phyloP scores from a whole-genome alignment of 2,888 invertebrate species.

The Hemicrepidius hirtus region DNA sequence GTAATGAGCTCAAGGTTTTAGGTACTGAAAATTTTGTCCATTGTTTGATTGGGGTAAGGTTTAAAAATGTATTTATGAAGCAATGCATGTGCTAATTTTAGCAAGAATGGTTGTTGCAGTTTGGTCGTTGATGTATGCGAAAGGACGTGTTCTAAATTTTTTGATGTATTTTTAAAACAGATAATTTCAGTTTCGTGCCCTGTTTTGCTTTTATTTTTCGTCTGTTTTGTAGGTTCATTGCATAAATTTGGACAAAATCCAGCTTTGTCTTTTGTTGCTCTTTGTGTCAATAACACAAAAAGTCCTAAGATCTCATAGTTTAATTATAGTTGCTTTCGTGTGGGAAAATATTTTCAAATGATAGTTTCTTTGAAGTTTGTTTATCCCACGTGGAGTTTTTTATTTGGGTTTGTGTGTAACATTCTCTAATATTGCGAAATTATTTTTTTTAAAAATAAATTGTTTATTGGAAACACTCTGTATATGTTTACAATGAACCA shows the following conservation, averaged over 20 bases:
- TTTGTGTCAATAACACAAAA: slow-evolving; percentile 45
- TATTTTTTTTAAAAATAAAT: too few relatives aligned
- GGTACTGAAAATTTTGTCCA: neutral
- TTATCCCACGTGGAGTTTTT: slow-evolving; percentile 5
- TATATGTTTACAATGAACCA: too few relatives aligned
- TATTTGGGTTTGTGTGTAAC: slow-evolving; percentile 3
- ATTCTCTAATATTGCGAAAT: neutral
- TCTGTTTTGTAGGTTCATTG: slow-evolving; percentile 36
- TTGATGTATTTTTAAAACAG: slow-evolving; percentile 12
- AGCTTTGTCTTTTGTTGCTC: slow-evolving; percentile 43
- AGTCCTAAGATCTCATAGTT: slow-evolving; percentile 13
- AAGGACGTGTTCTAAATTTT: slow-evolving; percentile 20
- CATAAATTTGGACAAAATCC: slow-evolving; percentile 45
- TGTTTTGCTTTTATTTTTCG: slow-evolving; percentile 17
- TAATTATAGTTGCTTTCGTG: slow-evolving; percentile 16
- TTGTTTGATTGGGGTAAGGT: neutral
- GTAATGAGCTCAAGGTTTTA: slow-evolving; percentile 20
- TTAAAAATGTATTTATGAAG: slow-evolving; percentile 8
- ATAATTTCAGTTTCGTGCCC: neutral
- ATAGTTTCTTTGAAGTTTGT: neutral
- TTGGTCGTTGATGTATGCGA: neutral
- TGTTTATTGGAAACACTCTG: too few relatives aligned
- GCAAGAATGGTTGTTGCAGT: neutral
- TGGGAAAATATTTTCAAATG: neutral
- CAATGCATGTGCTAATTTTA: slow-evolving; percentile 1